Conservation (phyloP, 2,888 invertebrate genomes). For the Polyommatus icarus region DNA sequence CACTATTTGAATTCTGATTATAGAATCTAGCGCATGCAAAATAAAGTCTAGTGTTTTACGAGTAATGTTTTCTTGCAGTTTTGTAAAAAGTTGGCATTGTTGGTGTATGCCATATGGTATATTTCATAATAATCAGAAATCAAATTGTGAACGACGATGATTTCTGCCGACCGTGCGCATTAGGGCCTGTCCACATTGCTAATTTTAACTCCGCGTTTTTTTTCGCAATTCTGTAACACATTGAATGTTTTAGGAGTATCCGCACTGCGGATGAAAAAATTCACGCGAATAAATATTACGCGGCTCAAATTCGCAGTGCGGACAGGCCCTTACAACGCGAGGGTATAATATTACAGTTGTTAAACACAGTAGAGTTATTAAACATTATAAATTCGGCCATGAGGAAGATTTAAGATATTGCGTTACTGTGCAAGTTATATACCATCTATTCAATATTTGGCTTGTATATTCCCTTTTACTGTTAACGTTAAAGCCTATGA, state of each 20-base stretch:
- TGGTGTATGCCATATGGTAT: neutral
- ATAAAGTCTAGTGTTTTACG: neutral
- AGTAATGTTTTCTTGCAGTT: neutral
- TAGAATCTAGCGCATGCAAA: neutral
- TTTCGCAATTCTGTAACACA: too few relatives aligned
- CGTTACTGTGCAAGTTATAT: neutral
- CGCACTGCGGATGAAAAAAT: too few relatives aligned
- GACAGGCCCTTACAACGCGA: neutral
- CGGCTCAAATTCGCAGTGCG: too few relatives aligned
- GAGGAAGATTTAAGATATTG: slow-evolving; percentile 21
- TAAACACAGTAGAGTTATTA: neutral
- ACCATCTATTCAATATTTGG: slow-evolving; percentile 8
- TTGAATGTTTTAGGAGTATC: too few relatives aligned
- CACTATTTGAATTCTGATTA: neutral
- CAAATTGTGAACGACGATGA: neutral
- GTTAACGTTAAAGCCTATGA: neutral
- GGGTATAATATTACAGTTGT: neutral
- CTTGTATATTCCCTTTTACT: neutral
- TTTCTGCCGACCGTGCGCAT: neutral
- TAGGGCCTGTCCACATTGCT: too few relatives aligned
- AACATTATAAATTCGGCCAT: slow-evolving; percentile 13
- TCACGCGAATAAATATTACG: too few relatives aligned
- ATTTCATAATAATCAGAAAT: neutral
- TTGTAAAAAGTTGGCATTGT: neutral
- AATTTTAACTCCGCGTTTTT: too few relatives aligned